Conservation (phyloP, 2,113 vertebrate species). For the Xenopus laevis region DNA sequence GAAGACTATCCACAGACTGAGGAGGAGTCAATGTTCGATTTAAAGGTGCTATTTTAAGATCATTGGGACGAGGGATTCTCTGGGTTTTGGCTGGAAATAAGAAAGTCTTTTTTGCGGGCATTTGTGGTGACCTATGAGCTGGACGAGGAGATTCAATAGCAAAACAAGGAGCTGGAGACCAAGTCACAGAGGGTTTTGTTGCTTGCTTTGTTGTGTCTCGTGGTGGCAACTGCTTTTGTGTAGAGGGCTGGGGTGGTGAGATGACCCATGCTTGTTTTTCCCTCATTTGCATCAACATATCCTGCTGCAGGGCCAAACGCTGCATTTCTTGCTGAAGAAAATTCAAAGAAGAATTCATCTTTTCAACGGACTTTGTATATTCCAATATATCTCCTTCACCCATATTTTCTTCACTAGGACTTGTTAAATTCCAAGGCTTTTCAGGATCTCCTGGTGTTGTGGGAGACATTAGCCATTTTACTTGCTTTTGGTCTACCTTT, state of each 20-base stretch:
- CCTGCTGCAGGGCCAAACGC: constrained; percentile 90
- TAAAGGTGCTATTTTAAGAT: constrained; percentile 87
- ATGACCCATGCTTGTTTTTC: constrained; percentile 91
- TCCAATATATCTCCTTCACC: constrained; percentile 84
- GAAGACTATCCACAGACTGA: constrained; percentile 91
- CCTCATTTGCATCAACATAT: constrained; percentile 94
- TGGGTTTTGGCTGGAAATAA: constrained; percentile 82
- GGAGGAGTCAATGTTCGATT: constrained; percentile 87
- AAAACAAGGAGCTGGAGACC: constrained; percentile 64
- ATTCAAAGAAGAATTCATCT: constrained; percentile 85
- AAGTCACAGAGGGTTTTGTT: constrained; percentile 71
- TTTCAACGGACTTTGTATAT: constrained; percentile 92
- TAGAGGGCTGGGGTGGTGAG: constrained; percentile 77
- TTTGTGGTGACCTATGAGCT: constrained; percentile 80
- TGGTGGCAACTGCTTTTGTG: constrained; percentile 72
- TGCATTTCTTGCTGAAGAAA: constrained; percentile 96
- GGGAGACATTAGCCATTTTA: constrained; percentile 75
- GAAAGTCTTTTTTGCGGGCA: constrained; percentile 77
- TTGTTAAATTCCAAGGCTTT: constrained; percentile 66
- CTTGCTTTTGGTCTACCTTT: constrained; percentile 56
- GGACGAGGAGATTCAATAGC: constrained; percentile 76
- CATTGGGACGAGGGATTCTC: constrained; percentile 83
- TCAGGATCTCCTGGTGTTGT: constrained; percentile 58
- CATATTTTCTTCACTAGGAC: constrained; percentile 71
- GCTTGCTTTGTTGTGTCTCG: constrained; percentile 69